Evolutionary conservation across 2,888 invertebrate genomes (phyloP).

Genomic region (Drosophila differens): DNA sequence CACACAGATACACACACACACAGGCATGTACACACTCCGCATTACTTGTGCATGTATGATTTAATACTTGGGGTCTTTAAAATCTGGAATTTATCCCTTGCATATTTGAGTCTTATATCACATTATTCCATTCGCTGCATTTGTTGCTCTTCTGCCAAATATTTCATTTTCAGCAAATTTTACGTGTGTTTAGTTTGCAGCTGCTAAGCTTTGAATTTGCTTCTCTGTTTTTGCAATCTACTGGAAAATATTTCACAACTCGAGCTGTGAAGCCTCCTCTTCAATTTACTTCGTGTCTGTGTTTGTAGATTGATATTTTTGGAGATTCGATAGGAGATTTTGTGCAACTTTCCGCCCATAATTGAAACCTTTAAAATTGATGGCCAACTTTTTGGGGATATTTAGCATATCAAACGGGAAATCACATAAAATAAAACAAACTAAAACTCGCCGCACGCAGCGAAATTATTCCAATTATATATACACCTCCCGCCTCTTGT

Average conservation of each 20-base stretch:
- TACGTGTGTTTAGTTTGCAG: constrained; percentile 54
- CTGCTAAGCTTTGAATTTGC: constrained; percentile 37
- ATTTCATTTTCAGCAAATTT: constrained; percentile 59
- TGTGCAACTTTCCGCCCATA: constrained; percentile 54
- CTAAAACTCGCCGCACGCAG: constrained; percentile 28
- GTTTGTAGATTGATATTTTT: constrained; percentile 37
- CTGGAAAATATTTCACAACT: constrained; percentile 60
- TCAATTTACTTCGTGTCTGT: constrained; percentile 9
- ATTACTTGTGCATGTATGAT: neutral
- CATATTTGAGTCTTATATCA: constrained; percentile 20
- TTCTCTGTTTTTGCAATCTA: constrained; percentile 55
- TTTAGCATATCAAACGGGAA: constrained; percentile 70
- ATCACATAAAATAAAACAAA: constrained; percentile 51
- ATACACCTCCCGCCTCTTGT: too few relatives aligned
- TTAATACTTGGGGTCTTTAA: constrained; percentile 39
- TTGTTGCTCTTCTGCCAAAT: constrained; percentile 44
- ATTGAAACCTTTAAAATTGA: constrained; percentile 74
- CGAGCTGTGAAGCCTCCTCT: constrained; percentile 33
- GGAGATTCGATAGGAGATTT: constrained; percentile 32
- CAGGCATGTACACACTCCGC: neutral
- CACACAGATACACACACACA: constrained; percentile 36
- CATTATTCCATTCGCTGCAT: constrained; percentile 49
- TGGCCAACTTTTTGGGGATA: constrained; percentile 64
- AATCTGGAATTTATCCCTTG: constrained; percentile 42
- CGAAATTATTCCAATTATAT: constrained; percentile 49